Percentiles rank a stretch among this genome's conserved stretches.
These are phyloP conservation scores for Neomorphus geoffroyi DNA, from an alignment of 2,797 vertebrate genomes.

Conservation along the genomic window DNA sequence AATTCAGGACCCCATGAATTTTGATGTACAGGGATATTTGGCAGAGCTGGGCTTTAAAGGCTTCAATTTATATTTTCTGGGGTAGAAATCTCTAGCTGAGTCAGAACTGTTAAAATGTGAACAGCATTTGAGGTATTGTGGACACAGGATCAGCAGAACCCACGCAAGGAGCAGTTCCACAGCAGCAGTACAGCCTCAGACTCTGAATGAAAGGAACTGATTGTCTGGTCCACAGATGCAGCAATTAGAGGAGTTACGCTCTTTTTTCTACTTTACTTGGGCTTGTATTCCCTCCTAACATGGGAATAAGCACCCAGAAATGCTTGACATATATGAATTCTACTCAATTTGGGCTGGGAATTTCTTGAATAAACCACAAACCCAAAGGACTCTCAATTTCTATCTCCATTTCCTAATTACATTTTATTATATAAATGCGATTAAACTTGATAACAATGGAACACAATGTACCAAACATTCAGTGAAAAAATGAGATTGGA, in stretches of 20 bases:
- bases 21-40: background rate
- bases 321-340: background rate
- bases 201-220: background rate
- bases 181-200: background rate
- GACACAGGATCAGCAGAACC: background rate
- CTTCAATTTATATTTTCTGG: background rate
- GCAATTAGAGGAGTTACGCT: background rate
- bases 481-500: background rate
- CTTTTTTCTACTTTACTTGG: background rate
- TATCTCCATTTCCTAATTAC: background rate
- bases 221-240: background rate
- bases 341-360: background rate
- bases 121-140: background rate
- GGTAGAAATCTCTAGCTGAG: background rate
- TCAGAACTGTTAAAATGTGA: background rate
- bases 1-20: background rate
- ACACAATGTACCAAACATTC: slow-evolving; percentile 38
- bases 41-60: background rate
- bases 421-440: slow-evolving; percentile 27
- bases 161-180: background rate
- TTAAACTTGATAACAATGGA: slow-evolving; percentile 21
- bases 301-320: background rate
- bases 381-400: background rate
- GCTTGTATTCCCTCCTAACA: background rate
- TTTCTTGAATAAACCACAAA: background rate